These are phyloP conservation scores for Tetragnatha montana DNA, from an alignment of 2,888 invertebrate genomes.

Conservation along the genomic window DNA sequence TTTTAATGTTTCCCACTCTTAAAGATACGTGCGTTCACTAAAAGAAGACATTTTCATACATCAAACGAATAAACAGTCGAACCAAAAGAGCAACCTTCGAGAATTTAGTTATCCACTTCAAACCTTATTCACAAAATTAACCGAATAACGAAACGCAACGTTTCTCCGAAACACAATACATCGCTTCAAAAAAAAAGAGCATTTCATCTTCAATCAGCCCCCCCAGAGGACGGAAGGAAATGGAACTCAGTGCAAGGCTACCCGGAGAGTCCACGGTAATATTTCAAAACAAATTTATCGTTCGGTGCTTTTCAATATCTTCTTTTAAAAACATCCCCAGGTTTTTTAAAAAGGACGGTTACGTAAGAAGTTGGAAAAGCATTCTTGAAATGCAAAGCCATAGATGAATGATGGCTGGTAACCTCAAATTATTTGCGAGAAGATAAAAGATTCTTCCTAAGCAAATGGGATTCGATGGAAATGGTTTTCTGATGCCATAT, in stretches of 20 bases:
- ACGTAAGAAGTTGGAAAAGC: slow-evolving; percentile 52
- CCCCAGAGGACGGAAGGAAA: neutral
- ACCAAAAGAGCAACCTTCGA: neutral
- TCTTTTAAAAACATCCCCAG: neutral
- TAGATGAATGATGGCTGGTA: slow-evolving; percentile 53
- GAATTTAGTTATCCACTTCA: neutral
- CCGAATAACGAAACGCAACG: neutral
- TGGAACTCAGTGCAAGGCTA: neutral
- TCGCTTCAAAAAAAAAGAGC: neutral
- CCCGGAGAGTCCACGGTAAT: slow-evolving; percentile 7
- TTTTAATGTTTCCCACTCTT: too few relatives aligned
- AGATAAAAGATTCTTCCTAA: slow-evolving; percentile 66
- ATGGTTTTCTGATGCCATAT: slow-evolving; percentile 70
- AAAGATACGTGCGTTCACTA: neutral
- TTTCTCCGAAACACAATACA: neutral
- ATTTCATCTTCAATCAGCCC: neutral
- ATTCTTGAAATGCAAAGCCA: slow-evolving; percentile 57
- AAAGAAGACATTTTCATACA: neutral
- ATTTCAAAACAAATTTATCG: slow-evolving; percentile 31
- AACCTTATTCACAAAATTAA: neutral
- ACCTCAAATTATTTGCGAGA: slow-evolving; percentile 70
- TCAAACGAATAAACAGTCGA: neutral
- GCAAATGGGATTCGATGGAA: slow-evolving; percentile 71
- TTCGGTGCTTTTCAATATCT: neutral
- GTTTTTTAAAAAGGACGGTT: neutral